Conservation (phyloP, 1,140 invertebrate genomes). For the Caerostris extrusa region DNA sequence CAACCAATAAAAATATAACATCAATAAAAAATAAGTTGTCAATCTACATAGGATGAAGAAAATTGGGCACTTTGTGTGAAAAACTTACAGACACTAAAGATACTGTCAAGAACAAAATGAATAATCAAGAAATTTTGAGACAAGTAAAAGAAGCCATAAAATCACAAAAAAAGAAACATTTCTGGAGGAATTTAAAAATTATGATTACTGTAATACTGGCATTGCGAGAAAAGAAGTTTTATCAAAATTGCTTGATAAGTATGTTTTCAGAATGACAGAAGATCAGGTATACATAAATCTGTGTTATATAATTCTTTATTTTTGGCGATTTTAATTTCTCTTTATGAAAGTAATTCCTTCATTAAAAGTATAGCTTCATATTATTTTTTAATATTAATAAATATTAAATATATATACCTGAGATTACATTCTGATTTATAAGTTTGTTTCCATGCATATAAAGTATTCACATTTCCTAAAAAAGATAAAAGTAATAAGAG, state of each 20-base stretch:
- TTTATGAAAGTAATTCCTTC: too few relatives aligned
- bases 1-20: too few relatives aligned
- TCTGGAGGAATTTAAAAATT: constrained; percentile 39
- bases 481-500: too few relatives aligned
- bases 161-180: constrained; percentile 46
- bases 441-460: too few relatives aligned
- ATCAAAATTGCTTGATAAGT: constrained; percentile 15
- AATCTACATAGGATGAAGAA: constrained; percentile 53
- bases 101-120: not conserved
- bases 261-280: constrained; percentile 32
- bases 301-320: too few relatives aligned
- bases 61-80: constrained; percentile 55
- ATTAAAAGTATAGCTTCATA: too few relatives aligned
- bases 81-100: constrained; percentile 17
- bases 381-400: too few relatives aligned
- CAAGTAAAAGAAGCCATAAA: constrained; percentile 18
- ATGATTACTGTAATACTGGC: constrained; percentile 54
- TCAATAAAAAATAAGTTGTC: too few relatives aligned
- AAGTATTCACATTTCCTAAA: too few relatives aligned
- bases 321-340: too few relatives aligned
- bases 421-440: too few relatives aligned
- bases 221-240: constrained; percentile 54
- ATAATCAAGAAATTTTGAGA: constrained; percentile 13
- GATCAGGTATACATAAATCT: constrained; percentile 29
- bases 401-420: too few relatives aligned